Evolutionary conservation across 1,140 invertebrate genomes (phyloP).

Genomic region (Chymomyza costata): DNA sequence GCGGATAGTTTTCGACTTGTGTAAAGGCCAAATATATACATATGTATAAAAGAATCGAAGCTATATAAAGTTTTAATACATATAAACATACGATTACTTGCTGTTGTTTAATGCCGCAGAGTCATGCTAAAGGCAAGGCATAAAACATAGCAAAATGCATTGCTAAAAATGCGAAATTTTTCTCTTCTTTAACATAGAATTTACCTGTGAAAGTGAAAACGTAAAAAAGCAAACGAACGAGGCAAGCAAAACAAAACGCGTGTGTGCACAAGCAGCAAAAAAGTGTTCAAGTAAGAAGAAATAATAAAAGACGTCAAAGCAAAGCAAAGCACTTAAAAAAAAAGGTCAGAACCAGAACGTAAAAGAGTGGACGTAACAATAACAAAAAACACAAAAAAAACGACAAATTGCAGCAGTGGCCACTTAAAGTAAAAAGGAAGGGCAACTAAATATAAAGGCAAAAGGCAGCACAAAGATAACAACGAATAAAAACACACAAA

Average conservation of each 20-base stretch:
- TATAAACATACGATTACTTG: too few species aligned
- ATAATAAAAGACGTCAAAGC: conserved; percentile 15
- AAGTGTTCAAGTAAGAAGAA: background rate
- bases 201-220: conserved; percentile 69
- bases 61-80: too few species aligned
- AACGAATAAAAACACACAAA: conserved; percentile 29
- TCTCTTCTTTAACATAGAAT: conserved; percentile 47
- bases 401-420: conserved; percentile 25
- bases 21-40: conserved; percentile 26
- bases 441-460: conserved; percentile 21
- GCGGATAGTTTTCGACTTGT: conserved; percentile 15
- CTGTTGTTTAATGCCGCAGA: too few species aligned
- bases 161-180: too few species aligned
- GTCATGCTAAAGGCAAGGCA: too few species aligned
- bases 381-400: conserved; percentile 29
- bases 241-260: conserved; percentile 63
- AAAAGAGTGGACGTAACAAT: background rate
- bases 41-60: too few species aligned
- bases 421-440: conserved; percentile 7
- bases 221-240: conserved; percentile 46
- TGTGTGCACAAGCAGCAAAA: conserved; percentile 20
- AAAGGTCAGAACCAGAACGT: conserved; percentile 19
- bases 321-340: conserved; percentile 16
- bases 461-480: too few species aligned
- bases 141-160: too few species aligned